phyloP scores from a whole-genome alignment of 2,113 vertebrate species.

The Notiomystis cincta region DNA sequence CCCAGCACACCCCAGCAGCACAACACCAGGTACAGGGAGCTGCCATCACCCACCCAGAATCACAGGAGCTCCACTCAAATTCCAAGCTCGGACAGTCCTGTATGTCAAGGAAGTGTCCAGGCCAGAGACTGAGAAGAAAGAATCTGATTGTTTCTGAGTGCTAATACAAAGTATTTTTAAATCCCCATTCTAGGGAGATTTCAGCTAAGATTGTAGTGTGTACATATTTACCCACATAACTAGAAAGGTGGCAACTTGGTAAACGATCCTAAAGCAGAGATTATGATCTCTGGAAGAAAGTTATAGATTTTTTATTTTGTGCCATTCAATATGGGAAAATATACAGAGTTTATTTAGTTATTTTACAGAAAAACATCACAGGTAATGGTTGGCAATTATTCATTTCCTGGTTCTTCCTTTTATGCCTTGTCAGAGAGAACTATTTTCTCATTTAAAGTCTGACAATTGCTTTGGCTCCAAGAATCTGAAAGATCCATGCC shows the following conservation, averaged over 20 bases:
- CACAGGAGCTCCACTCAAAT: background rate
- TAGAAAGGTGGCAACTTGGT: background rate
- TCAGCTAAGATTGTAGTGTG: background rate
- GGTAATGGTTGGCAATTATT: background rate
- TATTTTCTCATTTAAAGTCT: background rate
- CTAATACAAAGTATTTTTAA: background rate
- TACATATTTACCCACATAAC: background rate
- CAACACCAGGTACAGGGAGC: fast-evolving
- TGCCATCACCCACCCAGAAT: fast-evolving
- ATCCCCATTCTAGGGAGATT: background rate
- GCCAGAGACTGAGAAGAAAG: background rate
- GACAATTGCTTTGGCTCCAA: background rate
- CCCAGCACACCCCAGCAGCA: background rate
- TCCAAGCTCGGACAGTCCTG: background rate
- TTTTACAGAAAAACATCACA: background rate
- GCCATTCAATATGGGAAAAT: background rate
- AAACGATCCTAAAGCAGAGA: background rate
- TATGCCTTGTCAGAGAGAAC: background rate
- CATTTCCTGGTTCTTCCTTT: background rate
- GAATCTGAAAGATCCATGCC: background rate
- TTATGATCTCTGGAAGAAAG: background rate
- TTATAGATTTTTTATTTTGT: background rate
- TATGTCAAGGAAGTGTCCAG: background rate
- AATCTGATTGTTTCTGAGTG: background rate
- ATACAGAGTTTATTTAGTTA: background rate